Evolutionary conservation across 2,888 invertebrate genomes (phyloP).

Genomic region (Platycheirus albimanus): DNA sequence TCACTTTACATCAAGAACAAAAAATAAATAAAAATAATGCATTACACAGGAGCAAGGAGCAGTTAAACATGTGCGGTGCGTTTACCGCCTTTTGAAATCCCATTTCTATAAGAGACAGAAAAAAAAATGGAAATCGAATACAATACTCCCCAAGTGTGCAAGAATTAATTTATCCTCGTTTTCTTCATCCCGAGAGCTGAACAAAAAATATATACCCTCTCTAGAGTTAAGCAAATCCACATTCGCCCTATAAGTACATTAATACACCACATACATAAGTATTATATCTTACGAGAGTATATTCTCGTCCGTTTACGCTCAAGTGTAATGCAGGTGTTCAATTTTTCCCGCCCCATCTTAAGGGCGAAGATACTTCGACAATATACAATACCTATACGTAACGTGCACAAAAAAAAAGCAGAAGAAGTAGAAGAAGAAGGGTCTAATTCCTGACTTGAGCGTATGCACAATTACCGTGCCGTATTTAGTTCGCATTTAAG

Average conservation of each 20-base stretch:
- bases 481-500: conserved; percentile 27
- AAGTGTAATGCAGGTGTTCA: conserved; percentile 73
- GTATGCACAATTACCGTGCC: conserved; percentile 63
- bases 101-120: conserved; percentile 11
- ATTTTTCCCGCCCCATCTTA: conserved; percentile 70
- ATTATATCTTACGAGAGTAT: conserved; percentile 21
- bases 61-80: conserved; percentile 60
- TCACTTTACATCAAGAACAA: conserved; percentile 33
- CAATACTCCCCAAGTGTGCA: conserved; percentile 72
- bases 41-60: conserved; percentile 12
- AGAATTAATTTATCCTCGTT: conserved; percentile 68
- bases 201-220: conserved; percentile 4
- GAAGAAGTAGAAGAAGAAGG: conserved; percentile 46
- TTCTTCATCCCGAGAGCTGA: conserved; percentile 8
- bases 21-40: conserved; percentile 32
- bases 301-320: conserved; percentile 65
- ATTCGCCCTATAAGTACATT: conserved; percentile 49
- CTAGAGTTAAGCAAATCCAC: conserved; percentile 44
- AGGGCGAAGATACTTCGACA: conserved; percentile 60
- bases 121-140: conserved; percentile 46
- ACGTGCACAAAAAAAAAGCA: background rate
- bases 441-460: conserved; percentile 63
- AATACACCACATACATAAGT: conserved; percentile 31
- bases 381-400: conserved; percentile 2
- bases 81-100: conserved; percentile 54